Evolutionary conservation across 2,888 invertebrate species (phyloP).

Genomic region (Apotomis turbidana): DNA sequence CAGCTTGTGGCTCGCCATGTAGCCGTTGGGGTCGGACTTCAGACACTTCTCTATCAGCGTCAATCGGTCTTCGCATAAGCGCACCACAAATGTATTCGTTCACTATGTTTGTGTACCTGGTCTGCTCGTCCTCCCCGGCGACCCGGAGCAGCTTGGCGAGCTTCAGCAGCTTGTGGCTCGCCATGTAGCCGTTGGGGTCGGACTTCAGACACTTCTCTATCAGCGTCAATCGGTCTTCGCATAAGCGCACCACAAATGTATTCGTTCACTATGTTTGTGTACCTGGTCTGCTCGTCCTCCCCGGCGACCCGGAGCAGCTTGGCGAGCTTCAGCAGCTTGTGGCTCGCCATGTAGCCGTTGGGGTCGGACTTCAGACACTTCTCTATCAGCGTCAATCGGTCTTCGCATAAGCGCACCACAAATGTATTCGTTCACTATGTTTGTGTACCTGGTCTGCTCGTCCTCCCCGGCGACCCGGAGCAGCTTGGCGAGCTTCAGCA

Average conservation of each 20-base stretch:
- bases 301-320: conserved; percentile 84
- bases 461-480: conserved; percentile 84
- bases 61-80: conserved; percentile 85
- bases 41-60: conserved; percentile 86
- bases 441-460: conserved; percentile 63
- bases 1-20: conserved; percentile 85
- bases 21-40: conserved; percentile 81
- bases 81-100: conserved; percentile 69
- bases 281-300: conserved; percentile 76
- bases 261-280: background rate
- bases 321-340: conserved; percentile 86
- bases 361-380: conserved; percentile 83
- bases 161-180: conserved; percentile 85
- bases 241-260: conserved; percentile 83
- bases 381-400: conserved; percentile 85
- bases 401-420: conserved; percentile 84
- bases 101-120: conserved; percentile 54
- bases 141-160: conserved; percentile 86
- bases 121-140: conserved; percentile 77
- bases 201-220: conserved; percentile 85
- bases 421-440: conserved; percentile 21
- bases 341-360: conserved; percentile 85
- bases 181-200: conserved; percentile 84
- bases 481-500: conserved; percentile 86
- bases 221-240: conserved; percentile 84